Evolutionary conservation across 2,888 invertebrate species (phyloP), one percentile per base, ranked within the genome.

Genomic region (Adineta ricciae): DNA sequence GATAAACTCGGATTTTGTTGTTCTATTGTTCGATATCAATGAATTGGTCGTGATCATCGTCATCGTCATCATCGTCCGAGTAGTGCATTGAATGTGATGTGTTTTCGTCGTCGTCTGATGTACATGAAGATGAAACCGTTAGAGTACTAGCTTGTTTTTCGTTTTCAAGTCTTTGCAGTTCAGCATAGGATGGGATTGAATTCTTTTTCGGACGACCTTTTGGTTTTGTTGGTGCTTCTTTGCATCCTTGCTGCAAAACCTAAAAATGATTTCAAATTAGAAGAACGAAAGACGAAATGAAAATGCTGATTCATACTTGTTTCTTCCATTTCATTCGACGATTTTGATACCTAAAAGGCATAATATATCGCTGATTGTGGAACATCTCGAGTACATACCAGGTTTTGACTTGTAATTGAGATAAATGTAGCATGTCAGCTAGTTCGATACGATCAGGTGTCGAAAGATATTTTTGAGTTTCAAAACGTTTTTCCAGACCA

Each of bases 251-350:
- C 87, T 89, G 88, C 87, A 90, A 87, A 11, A 41, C 78, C 78
- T 78, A 14, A 41, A 2, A 8, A 41, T 90, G 11, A 41, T 21
- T 5, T 90, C 7, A 85, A 85, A 78, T 83, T 52, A 49, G 38
- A 72, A 54, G n/a, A 38, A 49, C 83, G 54, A 50, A 72, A 83
- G 38, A 52, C 83, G n/a, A 27, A 3, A 41, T 83, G 49, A 7
- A 27, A 41, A 36, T 54, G 14, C 83, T 73, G 56, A 46, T 8
- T 46, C 46, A 87, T 86, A 91, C 91, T 89, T 90, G 90, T 87
- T 91, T 91, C 87, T 91, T 91, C 91, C 91, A 91, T 87, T 91
- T 91, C 91, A 91, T 91, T 82, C 91, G 87, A 82, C 91, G 86
- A 87, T 91, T 91, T 87, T 91, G 91, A 87, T 91, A 78, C 91